Evolutionary conservation across 2,888 invertebrate species (phyloP).

Genomic region (Teinopalpus imperialis): DNA sequence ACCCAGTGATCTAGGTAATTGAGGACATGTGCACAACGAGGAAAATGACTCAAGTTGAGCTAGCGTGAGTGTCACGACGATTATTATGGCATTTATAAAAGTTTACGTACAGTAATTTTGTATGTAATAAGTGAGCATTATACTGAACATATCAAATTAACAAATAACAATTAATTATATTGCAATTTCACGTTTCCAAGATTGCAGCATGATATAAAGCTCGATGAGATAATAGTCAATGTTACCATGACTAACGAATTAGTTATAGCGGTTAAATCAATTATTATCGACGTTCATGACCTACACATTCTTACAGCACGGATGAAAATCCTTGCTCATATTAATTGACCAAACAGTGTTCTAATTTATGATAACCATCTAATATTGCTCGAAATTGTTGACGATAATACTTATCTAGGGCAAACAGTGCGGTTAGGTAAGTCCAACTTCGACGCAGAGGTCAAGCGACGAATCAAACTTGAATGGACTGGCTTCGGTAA

Average conservation of each 20-base stretch:
- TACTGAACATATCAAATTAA: neutral
- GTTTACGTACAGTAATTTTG: slow-evolving; percentile 23
- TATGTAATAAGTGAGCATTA: slow-evolving; percentile 1
- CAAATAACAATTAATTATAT: slow-evolving; percentile 26
- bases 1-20: slow-evolving; percentile 23
- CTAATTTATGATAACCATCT: slow-evolving; percentile 13
- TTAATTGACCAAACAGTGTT: slow-evolving; percentile 11
- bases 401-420: no score
- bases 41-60: slow-evolving; percentile 14
- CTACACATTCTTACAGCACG: slow-evolving; percentile 38
- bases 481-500: no score
- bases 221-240: slow-evolving; percentile 34
- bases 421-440: no score
- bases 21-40: slow-evolving; percentile 22
- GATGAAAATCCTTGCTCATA: slow-evolving; percentile 24
- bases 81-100: slow-evolving; percentile 18
- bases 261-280: slow-evolving; percentile 49
- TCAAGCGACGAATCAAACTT: no score
- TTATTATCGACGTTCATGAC: slow-evolving; percentile 53
- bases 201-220: slow-evolving; percentile 38
- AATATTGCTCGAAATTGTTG: no score
- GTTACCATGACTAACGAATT: slow-evolving; percentile 50
- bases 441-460: no score
- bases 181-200: slow-evolving; percentile 48
- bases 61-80: slow-evolving; percentile 11